These are phyloP conservation scores for Mareca penelope DNA, from an alignment of 2,797 vertebrate genomes.

Conservation along the genomic window DNA sequence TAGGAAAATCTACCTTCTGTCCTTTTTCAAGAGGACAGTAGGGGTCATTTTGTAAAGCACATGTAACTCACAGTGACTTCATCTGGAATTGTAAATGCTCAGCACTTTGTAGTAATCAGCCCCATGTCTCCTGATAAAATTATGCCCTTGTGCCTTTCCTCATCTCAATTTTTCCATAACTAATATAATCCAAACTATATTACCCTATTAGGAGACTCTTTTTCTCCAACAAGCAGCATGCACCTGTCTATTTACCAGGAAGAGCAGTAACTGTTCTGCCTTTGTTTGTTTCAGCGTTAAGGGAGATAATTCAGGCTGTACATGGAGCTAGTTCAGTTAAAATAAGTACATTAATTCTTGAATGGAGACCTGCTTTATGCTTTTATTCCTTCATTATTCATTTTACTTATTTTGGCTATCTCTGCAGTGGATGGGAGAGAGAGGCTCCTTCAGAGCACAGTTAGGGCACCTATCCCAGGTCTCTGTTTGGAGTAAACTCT, in stretches of 20 bases:
- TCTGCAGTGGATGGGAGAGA: neutral
- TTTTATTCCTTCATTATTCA: neutral
- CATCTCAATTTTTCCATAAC: constrained; percentile 4
- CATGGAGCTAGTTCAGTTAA: neutral
- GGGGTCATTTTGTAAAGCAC: neutral
- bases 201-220: neutral
- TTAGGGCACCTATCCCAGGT: neutral
- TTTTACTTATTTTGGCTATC: neutral
- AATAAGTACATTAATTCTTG: constrained; percentile 19
- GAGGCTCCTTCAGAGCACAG: neutral
- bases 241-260: neutral
- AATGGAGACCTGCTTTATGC: neutral
- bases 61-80: neutral
- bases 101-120: neutral
- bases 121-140: neutral
- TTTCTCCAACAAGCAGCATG: neutral
- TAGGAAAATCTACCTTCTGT: neutral
- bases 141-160: neutral
- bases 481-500: neutral
- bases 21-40: neutral
- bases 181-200: neutral
- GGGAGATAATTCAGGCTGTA: neutral
- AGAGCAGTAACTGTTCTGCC: neutral
- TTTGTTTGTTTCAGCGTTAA: neutral
- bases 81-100: neutral